A percentile compares a stretch with the other conserved stretches of the same genome.
Evolutionary conservation across 2,888 invertebrate genomes (phyloP).

Genomic region (Helicoverpa assulta): DNA sequence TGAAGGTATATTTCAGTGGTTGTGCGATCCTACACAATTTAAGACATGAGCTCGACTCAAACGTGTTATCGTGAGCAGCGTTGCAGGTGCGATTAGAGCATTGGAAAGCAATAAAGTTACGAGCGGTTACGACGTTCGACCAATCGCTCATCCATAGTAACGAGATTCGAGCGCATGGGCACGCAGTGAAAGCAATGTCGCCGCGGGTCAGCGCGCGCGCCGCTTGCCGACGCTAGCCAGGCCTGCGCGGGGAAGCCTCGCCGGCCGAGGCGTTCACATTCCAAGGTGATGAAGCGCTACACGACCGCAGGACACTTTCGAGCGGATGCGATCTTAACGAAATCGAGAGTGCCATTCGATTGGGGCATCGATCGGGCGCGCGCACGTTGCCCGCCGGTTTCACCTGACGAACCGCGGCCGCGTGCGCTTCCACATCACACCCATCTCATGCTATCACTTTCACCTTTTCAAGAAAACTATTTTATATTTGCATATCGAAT

Average conservation of each 20-base stretch:
- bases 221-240: conserved; percentile 7
- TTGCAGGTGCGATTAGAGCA: conserved; percentile 32
- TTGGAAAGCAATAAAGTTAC: conserved; percentile 59
- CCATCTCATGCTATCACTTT: conserved; percentile 70
- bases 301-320: conserved; percentile 62
- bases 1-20: no score
- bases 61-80: conserved; percentile 6
- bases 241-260: not conserved
- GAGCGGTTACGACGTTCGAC: conserved; percentile 41
- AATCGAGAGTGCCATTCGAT: conserved; percentile 79
- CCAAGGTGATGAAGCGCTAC: conserved; percentile 44
- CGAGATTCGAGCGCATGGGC: conserved; percentile 33
- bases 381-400: conserved; percentile 49
- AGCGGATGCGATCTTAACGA: conserved; percentile 66
- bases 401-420: conserved; percentile 33
- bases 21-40: no score
- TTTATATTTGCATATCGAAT: conserved; percentile 71
- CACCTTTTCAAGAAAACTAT: conserved; percentile 74
- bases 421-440: conserved; percentile 39
- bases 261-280: conserved; percentile 60
- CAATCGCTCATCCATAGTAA: conserved; percentile 26
- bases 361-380: conserved; percentile 60
- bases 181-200: conserved; percentile 53
- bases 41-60: no score
- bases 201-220: conserved; percentile 45